These are phyloP conservation scores for Chlorospingus semifuscus DNA, from an alignment of 2,797 vertebrate genomes.

Conservation along the genomic window DNA sequence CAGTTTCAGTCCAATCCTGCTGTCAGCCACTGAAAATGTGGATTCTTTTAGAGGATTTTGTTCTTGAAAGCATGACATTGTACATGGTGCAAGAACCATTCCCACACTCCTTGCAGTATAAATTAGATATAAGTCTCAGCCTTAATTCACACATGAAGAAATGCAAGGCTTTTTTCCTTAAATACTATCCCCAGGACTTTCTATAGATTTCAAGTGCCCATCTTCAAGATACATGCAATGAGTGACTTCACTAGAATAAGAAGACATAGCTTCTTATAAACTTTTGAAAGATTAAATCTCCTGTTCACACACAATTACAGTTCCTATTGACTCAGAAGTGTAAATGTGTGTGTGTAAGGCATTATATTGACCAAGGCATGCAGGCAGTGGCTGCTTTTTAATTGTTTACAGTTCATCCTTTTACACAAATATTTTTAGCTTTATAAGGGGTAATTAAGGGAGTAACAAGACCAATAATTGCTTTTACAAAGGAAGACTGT, in stretches of 20 bases:
- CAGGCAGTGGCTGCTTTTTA: neutral
- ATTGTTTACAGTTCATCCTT: neutral
- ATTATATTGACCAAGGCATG: fast-evolving
- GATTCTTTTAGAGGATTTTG: neutral
- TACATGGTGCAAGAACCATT: neutral
- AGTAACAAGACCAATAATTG: neutral
- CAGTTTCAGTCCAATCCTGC: neutral
- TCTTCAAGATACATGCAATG: neutral
- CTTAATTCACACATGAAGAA: neutral
- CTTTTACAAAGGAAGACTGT: neutral
- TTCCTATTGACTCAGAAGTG: neutral
- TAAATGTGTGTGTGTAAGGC: neutral
- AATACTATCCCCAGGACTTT: neutral
- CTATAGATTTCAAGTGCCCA: fast-evolving
- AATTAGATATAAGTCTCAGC: neutral
- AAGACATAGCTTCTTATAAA: neutral
- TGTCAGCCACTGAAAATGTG: neutral
- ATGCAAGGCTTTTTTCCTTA: neutral
- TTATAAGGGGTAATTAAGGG: neutral
- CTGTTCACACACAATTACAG: neutral
- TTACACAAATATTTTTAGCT: neutral
- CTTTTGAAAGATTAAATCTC: neutral
- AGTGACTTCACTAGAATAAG: neutral
- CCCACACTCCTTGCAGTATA: neutral
- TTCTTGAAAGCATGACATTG: neutral